Evolutionary conservation across 2,797 vertebrate genomes (phyloP).

Genomic region (Helostoma temminkii): DNA sequence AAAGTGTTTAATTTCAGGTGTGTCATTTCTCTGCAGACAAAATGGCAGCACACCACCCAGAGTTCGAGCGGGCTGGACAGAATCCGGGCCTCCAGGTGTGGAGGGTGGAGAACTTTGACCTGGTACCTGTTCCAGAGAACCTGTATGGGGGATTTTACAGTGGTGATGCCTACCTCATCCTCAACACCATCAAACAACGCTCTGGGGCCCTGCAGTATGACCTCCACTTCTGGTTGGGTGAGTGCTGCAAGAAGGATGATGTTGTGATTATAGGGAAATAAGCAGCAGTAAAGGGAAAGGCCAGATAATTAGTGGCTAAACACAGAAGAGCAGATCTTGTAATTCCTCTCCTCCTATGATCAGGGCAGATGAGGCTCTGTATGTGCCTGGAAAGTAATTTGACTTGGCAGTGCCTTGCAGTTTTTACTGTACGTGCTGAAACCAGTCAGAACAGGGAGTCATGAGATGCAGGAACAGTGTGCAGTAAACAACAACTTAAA

Average conservation of each 20-base stretch:
- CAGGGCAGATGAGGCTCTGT: constrained; percentile 6
- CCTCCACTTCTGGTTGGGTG: constrained; percentile 98
- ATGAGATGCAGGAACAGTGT: not conserved
- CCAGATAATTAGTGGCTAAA: not conserved
- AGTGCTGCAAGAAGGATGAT: constrained; percentile 24
- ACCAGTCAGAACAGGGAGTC: not conserved
- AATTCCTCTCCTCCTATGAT: not conserved
- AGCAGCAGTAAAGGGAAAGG: not conserved
- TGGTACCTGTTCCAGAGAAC: constrained; percentile 93
- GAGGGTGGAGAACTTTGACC: constrained; percentile 96
- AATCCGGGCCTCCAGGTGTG: constrained; percentile 95
- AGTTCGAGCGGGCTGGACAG: constrained; percentile 93
- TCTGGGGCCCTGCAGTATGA: constrained; percentile 94
- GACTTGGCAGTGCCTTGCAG: not conserved
- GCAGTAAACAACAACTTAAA: not conserved
- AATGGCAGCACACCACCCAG: constrained; percentile 91
- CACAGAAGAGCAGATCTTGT: not conserved
- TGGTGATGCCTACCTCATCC: constrained; percentile 94
- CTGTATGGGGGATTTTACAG: constrained; percentile 94
- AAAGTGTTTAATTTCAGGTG: constrained; percentile 14
- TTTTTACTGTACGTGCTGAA: constrained; percentile 1
- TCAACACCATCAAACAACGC: constrained; percentile 94
- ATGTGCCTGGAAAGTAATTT: not conserved
- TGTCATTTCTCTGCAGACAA: constrained; percentile 69
- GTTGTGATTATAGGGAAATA: not conserved